A percentile compares a stretch with the other conserved stretches of the same genome.
Conservation (phyloP, 1,140 invertebrate species). For the Lordiphosa collinella region DNA sequence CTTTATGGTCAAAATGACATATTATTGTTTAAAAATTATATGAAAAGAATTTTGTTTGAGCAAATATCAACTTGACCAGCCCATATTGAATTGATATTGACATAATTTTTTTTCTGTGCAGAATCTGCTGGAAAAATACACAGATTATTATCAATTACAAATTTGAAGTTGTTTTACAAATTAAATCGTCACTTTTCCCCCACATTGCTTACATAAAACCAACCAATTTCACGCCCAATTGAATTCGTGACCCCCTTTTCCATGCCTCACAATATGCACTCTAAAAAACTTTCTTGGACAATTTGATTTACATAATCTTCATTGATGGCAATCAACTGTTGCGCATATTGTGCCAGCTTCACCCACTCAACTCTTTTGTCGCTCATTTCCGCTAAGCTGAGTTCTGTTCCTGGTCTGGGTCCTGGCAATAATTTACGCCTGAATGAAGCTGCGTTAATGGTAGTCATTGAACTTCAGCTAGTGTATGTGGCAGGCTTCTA, state of each 20-base stretch:
- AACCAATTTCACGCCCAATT: conserved; percentile 49
- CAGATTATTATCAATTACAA: no score
- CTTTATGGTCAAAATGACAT: no score
- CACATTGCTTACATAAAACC: background rate
- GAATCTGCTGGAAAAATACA: no score
- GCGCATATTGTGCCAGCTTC: conserved; percentile 13
- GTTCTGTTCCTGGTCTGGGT: conserved; percentile 1
- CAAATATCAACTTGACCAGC: no score
- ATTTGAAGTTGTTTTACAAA: no score
- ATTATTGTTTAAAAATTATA: no score
- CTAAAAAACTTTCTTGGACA: conserved; percentile 47
- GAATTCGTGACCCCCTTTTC: conserved; percentile 5
- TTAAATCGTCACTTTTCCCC: no score
- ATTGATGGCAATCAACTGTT: conserved; percentile 67
- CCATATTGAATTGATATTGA: no score
- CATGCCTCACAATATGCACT: conserved; percentile 24
- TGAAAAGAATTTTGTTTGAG: no score
- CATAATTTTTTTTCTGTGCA: no score
- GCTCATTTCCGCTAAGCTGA: conserved; percentile 46
- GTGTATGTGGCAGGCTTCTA: conserved; percentile 40
- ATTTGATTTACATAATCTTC: conserved; percentile 69
- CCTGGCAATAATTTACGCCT: conserved; percentile 57
- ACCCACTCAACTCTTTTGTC: conserved; percentile 45
- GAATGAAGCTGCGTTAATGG: conserved; percentile 55
- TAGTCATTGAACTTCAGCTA: conserved; percentile 71